A percentile compares a stretch with the other conserved stretches of the same genome.
Conservation (phyloP, 2,888 invertebrate species). For the Agriopis marginaria region DNA sequence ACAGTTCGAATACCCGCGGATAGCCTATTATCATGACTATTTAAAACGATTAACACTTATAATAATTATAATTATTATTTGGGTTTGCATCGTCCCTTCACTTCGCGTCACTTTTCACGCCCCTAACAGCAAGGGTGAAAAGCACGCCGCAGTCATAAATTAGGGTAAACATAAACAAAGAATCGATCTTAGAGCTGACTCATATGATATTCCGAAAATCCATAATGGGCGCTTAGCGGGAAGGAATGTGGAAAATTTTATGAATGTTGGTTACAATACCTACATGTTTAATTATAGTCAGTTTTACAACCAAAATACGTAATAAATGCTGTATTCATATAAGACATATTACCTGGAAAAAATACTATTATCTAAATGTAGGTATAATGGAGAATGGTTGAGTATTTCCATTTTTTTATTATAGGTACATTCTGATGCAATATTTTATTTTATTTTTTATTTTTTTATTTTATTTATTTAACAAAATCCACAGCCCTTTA, state of each 20-base stretch:
- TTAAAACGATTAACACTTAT: not conserved
- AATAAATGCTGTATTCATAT: too few species aligned
- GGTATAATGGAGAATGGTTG: too few species aligned
- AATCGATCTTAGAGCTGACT: not conserved
- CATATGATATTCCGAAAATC: slow-evolving; percentile 4
- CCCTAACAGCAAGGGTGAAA: not conserved
- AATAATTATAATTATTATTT: not conserved
- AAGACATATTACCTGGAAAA: too few species aligned
- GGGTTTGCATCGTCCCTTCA: not conserved
- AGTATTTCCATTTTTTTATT: too few species aligned
- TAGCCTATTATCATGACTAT: not conserved
- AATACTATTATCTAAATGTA: too few species aligned
- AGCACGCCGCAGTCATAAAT: not conserved
- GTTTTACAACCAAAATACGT: too few species aligned
- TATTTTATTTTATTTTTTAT: too few species aligned
- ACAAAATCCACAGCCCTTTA: too few species aligned
- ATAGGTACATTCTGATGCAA: too few species aligned
- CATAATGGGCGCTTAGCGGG: not conserved
- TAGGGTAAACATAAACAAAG: not conserved
- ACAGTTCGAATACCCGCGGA: too few species aligned
- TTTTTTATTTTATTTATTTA: too few species aligned
- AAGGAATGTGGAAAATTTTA: not conserved
- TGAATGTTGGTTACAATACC: not conserved
- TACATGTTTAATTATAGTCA: too few species aligned
- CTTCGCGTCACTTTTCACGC: not conserved